Conservation (phyloP, 1,140 invertebrate genomes). For the Drosophila yakuba region DNA sequence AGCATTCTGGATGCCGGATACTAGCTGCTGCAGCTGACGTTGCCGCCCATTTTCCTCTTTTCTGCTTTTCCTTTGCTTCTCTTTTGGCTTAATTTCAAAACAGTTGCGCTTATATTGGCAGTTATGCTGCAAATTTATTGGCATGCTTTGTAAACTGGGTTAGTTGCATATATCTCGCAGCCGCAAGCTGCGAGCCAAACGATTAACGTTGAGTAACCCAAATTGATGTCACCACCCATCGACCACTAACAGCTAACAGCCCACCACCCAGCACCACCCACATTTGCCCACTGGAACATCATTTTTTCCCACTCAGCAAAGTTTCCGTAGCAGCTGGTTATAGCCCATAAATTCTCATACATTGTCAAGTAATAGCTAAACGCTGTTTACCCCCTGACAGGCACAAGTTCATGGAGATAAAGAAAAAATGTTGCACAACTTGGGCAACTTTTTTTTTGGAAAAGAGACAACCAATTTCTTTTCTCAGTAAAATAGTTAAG, state of each 20-base stretch:
- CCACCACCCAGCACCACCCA: not conserved
- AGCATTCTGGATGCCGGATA: slow-evolving; percentile 9
- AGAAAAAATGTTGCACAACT: slow-evolving; percentile 15
- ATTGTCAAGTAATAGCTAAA: slow-evolving; percentile 46
- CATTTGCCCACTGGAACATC: slow-evolving; percentile 12
- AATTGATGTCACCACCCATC: slow-evolving; percentile 37
- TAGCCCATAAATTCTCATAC: slow-evolving; percentile 48
- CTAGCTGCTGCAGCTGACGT: slow-evolving; percentile 47
- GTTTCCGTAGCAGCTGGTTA: slow-evolving; percentile 33
- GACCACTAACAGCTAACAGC: not conserved
- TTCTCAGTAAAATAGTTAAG: too few species aligned
- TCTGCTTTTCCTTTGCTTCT: not conserved
- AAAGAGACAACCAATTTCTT: not conserved
- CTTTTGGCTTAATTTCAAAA: slow-evolving; percentile 61
- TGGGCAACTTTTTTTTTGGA: not conserved
- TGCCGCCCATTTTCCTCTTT: slow-evolving; percentile 5
- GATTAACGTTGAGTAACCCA: slow-evolving; percentile 55
- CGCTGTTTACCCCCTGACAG: slow-evolving; percentile 34
- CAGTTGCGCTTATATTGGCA: slow-evolving; percentile 61
- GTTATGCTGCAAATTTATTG: slow-evolving; percentile 57
- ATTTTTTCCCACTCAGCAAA: slow-evolving; percentile 45
- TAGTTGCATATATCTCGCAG: slow-evolving; percentile 46
- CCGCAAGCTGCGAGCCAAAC: slow-evolving; percentile 48
- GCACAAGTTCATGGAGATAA: slow-evolving; percentile 18
- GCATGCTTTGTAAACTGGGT: slow-evolving; percentile 54